Evolutionary conservation across 2,113 vertebrate species (phyloP).

Genomic region (Percina caprodes): DNA sequence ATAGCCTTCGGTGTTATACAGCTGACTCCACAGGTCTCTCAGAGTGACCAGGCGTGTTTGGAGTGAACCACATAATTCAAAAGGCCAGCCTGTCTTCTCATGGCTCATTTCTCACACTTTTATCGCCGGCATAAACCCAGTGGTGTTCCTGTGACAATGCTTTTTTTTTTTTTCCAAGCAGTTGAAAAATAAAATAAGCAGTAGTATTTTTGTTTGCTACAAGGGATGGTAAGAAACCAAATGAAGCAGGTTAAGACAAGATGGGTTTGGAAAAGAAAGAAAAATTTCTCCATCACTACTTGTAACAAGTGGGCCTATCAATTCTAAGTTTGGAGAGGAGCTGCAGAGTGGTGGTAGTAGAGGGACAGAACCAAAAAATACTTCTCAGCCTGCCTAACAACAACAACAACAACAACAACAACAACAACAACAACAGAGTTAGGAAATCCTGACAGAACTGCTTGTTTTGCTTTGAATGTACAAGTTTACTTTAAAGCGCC

Average conservation of each 20-base stretch:
- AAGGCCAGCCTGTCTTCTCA: constrained; percentile 28
- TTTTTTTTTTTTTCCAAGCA: constrained; percentile 17
- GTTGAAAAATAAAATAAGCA: neutral
- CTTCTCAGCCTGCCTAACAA: neutral
- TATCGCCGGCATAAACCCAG: constrained; percentile 45
- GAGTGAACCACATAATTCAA: constrained; percentile 29
- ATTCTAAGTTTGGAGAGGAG: constrained; percentile 12
- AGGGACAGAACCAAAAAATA: neutral
- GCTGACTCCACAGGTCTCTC: constrained; percentile 11
- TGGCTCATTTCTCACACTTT: constrained; percentile 52
- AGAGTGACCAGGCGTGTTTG: constrained; percentile 7
- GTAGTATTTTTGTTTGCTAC: too few relatives aligned
- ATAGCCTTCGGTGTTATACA: neutral
- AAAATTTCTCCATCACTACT: neutral
- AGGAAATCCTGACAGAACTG: neutral
- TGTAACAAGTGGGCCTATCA: constrained; percentile 23
- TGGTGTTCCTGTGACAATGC: constrained; percentile 69
- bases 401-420: neutral
- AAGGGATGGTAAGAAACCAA: constrained; percentile 31
- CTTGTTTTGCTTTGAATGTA: neutral
- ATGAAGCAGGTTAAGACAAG: constrained; percentile 25
- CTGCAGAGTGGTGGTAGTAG: neutral
- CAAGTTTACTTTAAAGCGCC: neutral
- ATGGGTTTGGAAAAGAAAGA: neutral
- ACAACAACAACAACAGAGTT: neutral